Conservation (phyloP, 2,113 vertebrate genomes). For the Genyomyrus donnyi region DNA sequence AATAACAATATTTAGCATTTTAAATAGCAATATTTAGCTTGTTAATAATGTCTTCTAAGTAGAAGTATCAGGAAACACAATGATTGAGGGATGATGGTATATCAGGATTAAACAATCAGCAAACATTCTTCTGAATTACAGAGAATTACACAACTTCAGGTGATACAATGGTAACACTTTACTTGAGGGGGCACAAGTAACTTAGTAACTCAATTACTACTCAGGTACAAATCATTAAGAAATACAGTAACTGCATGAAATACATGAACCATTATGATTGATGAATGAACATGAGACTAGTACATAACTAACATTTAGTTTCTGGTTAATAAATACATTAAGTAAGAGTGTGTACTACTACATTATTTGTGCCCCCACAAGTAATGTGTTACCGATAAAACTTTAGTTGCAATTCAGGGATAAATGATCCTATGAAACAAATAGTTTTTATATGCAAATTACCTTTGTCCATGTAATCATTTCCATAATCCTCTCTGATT, state of each 20-base stretch:
- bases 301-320: not conserved
- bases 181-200: not conserved
- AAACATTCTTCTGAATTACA: not conserved
- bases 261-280: not conserved
- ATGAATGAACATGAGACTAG: not conserved
- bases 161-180: not conserved
- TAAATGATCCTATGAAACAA: not conserved
- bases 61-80: not conserved
- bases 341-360: not conserved
- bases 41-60: not conserved
- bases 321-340: not conserved
- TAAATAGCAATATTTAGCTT: not conserved
- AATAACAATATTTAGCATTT: not conserved
- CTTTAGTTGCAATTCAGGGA: not conserved
- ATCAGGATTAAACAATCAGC: not conserved
- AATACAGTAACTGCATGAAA: not conserved
- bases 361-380: not conserved
- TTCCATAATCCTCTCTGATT: conserved; percentile 59
- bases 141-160: not conserved
- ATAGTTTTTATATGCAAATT: not conserved
- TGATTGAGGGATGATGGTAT: not conserved
- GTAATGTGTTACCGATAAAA: not conserved
- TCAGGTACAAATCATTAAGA: not conserved
- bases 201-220: not conserved
- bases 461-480: conserved; percentile 58